Evolutionary conservation across 2,888 invertebrate species (phyloP), one percentile per base, ranked within the genome.

Genomic region (Crossocerus cetratus): DNA sequence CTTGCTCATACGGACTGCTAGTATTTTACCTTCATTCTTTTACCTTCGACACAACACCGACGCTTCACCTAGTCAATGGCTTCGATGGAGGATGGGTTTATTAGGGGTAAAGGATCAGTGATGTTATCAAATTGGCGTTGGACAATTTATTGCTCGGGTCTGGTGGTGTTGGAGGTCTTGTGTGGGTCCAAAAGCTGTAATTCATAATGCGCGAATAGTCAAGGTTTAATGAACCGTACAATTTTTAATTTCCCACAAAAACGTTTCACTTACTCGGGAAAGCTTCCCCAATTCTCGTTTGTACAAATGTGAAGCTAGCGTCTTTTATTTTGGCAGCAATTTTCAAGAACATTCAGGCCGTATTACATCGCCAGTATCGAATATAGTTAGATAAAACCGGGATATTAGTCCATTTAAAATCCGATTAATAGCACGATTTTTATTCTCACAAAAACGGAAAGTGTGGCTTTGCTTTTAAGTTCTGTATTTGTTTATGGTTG

Each of bases 21-120:
- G 66, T 69, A 77, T 82, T 87, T 87, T 87, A 87, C 87, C 87
- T 87, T 87, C 86, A 87, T 87, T 82, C 77, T 87, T 87, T 87
- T 87, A 87, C 87, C 87, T 87, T 87, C 85, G 78, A 84, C 79
- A 84, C 74, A 75, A 85, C 80, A 81, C 69, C 64, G 75, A 70
- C 76, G 54, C 63, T 72, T 77, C 71, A 18, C 45, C 68, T 8
- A 22, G 58, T 45, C 23, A 23, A 57, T 16, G 18, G 20, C 42
- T 4, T 18, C 57, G 42, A 11, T 42, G 16, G 44, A 68, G 11
- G 62, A 60, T 18, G 60, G 20, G 32, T 60, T 66, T 64, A 32
- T 21, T 68, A 45, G 23, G n/a, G n/a, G 55, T 61, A 23, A 59
- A 72, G 72, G 44, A 65, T 75, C 69, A 49, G 59, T 70, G 72